Evolutionary conservation across 2,797 vertebrate species (phyloP).

Genomic region (Merluccius polli): DNA sequence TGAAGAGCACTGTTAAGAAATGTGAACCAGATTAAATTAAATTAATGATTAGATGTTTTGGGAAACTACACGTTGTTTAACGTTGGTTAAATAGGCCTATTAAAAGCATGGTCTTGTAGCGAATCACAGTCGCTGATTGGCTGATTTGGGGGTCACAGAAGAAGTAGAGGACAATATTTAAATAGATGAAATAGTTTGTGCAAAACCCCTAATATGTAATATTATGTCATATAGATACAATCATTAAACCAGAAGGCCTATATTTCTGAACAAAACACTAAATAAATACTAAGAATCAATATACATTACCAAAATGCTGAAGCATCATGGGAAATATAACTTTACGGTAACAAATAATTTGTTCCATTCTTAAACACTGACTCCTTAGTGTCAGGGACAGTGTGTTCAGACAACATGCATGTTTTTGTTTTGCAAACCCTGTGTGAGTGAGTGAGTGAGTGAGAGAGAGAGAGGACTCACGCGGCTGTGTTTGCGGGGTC

Average conservation of each 20-base stretch:
- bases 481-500: constrained; percentile 14
- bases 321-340: constrained; percentile 3
- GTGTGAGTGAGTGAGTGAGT: constrained; percentile 19
- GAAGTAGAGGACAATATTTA: background rate
- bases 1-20: too few species aligned
- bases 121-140: too few species aligned
- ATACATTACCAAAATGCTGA: constrained; percentile 14
- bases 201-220: background rate
- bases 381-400: constrained; percentile 30
- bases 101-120: too few species aligned
- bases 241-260: background rate
- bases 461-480: too few species aligned
- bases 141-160: background rate
- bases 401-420: constrained; percentile 28
- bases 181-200: too few species aligned
- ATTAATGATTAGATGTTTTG: too few species aligned
- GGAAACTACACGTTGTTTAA: too few species aligned
- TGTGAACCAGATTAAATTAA: too few species aligned
- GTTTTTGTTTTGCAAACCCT: constrained; percentile 9
- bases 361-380: constrained; percentile 27
- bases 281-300: background rate
- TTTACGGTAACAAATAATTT: constrained; percentile 9
- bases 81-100: too few species aligned
- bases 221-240: background rate
- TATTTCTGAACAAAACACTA: background rate